phyloP scores from a whole-genome alignment of 2,113 vertebrate genomes.

The Butastur rufipennis region DNA sequence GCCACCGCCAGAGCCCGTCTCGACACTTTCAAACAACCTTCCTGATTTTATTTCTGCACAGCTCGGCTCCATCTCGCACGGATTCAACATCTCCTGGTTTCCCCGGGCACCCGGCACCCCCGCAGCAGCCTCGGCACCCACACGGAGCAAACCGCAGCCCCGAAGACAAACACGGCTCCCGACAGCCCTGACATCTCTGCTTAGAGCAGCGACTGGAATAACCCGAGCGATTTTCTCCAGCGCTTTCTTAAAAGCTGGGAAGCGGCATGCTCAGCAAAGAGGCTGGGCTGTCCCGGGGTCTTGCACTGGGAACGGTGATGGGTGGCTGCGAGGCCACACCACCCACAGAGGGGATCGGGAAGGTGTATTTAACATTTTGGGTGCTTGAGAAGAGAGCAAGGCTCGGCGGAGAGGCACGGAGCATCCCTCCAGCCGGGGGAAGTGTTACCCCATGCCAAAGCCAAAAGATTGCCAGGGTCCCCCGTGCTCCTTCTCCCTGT shows the following conservation, averaged over 20 bases:
- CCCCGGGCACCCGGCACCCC: not conserved
- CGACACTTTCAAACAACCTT: not conserved
- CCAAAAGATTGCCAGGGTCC: not conserved
- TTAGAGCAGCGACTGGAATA: not conserved
- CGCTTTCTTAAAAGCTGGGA: not conserved
- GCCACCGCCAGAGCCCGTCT: not conserved
- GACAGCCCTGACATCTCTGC: not conserved
- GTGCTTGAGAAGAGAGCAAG: not conserved
- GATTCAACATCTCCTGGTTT: not conserved
- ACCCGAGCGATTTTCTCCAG: not conserved
- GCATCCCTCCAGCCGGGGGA: not conserved
- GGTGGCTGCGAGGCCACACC: rapidly evolving
- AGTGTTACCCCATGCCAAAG: not conserved
- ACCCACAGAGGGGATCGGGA: not conserved
- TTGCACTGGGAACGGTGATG: rapidly evolving
- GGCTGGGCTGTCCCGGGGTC: not conserved
- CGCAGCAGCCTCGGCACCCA: not conserved
- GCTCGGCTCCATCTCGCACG: not conserved
- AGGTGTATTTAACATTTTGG: not conserved
- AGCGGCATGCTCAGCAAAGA: rapidly evolving
- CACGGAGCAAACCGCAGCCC: not conserved
- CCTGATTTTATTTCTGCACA: not conserved
- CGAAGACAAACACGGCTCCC: rapidly evolving
- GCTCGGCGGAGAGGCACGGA: not conserved
- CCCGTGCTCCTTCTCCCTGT: rapidly evolving